A percentile compares a stretch with the other conserved stretches of the same genome.
These are phyloP conservation scores for Taphrorychus bicolor DNA, from an alignment of 2,888 invertebrate genomes.

Conservation along the genomic window DNA sequence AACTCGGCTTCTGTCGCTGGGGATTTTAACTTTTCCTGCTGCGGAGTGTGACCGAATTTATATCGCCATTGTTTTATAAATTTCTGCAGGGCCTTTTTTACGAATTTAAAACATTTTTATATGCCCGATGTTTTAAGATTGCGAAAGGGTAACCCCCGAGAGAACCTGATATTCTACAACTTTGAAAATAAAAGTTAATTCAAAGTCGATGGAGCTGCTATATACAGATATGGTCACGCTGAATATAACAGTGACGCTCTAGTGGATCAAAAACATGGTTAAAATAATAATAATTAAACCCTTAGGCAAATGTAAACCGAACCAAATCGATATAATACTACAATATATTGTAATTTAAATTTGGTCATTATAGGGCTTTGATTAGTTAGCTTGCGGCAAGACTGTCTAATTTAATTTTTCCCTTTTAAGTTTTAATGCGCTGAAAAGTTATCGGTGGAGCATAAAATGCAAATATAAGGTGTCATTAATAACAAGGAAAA, in stretches of 20 bases:
- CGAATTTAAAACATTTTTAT: constrained; percentile 28
- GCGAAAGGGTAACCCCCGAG: background rate
- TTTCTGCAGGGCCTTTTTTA: constrained; percentile 28
- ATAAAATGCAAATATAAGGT: background rate
- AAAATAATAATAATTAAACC: no score
- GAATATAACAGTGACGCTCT: no score
- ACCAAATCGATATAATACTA: no score
- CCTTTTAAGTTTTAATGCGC: constrained; percentile 6
- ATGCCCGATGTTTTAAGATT: background rate
- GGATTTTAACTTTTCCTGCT: constrained; percentile 29
- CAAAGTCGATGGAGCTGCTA: no score
- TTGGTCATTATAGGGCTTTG: no score
- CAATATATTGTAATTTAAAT: no score
- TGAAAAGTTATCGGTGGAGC: background rate
- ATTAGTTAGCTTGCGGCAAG: no score
- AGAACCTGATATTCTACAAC: background rate
- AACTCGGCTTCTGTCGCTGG: constrained; percentile 30
- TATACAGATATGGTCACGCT: no score
- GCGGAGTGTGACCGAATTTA: constrained; percentile 34
- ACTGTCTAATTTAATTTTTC: background rate
- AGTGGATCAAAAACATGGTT: no score
- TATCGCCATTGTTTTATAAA: constrained; percentile 36
- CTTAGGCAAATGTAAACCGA: no score
- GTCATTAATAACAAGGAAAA: background rate
- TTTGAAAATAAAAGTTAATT: no score